A percentile compares a stretch with the other conserved stretches of the same genome.
Conservation (phyloP, 2,888 invertebrate species). For the Protodeltote pygarga region DNA sequence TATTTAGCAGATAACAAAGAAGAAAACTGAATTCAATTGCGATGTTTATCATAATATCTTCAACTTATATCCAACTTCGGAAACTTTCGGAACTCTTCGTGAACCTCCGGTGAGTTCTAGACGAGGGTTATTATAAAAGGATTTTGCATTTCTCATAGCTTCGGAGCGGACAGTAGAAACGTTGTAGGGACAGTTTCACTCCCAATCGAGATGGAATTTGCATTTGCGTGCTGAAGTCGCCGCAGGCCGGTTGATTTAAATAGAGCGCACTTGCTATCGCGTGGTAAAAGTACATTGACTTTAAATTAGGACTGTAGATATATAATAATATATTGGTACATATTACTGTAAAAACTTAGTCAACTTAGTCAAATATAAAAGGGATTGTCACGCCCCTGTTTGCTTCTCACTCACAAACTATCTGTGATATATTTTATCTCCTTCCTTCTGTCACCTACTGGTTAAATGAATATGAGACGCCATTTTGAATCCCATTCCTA, state of each 20-base stretch:
- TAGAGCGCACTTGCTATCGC: constrained; percentile 54
- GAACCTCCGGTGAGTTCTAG: constrained; percentile 16
- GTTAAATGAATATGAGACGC: too few species aligned
- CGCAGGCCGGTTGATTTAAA: constrained; percentile 61
- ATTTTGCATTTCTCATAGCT: constrained; percentile 39
- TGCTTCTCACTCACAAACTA: too few species aligned
- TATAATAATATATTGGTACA: too few species aligned
- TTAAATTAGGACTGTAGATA: constrained; percentile 6
- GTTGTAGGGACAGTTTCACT: constrained; percentile 63
- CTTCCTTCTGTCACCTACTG: too few species aligned
- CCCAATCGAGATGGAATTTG: constrained; percentile 76
- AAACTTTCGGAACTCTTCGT: too few species aligned
- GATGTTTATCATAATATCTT: constrained; percentile 33
- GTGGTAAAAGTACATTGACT: constrained; percentile 43
- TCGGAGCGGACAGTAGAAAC: constrained; percentile 36
- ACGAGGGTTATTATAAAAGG: constrained; percentile 41
- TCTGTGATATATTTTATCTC: too few species aligned
- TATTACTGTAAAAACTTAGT: too few species aligned
- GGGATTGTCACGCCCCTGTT: too few species aligned
- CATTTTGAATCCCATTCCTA: too few species aligned
- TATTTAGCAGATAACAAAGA: neutral
- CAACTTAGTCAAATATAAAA: too few species aligned
- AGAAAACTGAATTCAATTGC: constrained; percentile 21
- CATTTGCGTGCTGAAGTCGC: constrained; percentile 71
- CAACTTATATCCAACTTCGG: constrained; percentile 28